Evolutionary conservation across 23 tunicate species (phyloP).

Genomic region (Oikopleura dioica): DNA sequence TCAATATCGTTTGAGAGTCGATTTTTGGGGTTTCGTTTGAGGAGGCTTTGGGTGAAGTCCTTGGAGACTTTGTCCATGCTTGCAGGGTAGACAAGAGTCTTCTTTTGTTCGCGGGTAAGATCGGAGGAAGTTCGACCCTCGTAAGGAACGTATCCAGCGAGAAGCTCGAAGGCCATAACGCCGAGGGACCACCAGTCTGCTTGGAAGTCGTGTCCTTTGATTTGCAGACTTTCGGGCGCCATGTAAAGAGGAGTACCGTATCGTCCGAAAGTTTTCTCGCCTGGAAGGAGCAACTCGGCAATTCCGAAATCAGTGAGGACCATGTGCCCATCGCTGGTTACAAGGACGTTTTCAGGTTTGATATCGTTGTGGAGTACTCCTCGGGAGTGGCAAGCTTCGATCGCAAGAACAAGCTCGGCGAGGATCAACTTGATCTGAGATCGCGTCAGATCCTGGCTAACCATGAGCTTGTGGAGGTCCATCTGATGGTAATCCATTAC

Average conservation of each 20-base stretch:
- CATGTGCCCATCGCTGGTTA: background rate
- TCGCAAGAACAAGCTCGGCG: background rate
- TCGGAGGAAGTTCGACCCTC: background rate
- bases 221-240: conserved; percentile 1
- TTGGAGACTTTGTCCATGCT: background rate
- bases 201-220: background rate
- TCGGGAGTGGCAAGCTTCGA: background rate
- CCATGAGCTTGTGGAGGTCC: background rate
- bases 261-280: background rate
- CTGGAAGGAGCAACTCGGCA: background rate
- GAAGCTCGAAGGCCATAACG: background rate
- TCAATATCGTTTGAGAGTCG: background rate
- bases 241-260: background rate
- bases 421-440: conserved; percentile 6
- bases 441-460: background rate
- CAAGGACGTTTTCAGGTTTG: background rate
- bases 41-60: background rate
- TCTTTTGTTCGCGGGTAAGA: background rate
- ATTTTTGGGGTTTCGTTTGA: background rate
- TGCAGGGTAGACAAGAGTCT: background rate
- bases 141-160: background rate
- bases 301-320: background rate
- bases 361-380: background rate
- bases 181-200: conserved; percentile 7
- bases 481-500: background rate